Evolutionary conservation across 35 echinoderm and acorn worm genomes (phyloP).

Genomic region (Diadema setosum): DNA sequence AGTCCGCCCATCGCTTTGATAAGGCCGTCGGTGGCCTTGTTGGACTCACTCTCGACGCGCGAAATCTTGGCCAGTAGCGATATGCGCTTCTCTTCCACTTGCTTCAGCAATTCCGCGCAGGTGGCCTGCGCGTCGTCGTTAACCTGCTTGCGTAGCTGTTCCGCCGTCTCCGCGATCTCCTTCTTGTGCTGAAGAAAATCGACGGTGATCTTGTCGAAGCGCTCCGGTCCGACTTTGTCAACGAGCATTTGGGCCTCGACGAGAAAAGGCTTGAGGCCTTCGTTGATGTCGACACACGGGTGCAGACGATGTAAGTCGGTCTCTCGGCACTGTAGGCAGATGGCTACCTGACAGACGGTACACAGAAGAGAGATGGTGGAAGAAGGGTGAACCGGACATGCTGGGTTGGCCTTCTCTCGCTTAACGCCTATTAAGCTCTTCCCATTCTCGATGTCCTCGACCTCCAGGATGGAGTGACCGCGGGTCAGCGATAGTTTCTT

Average conservation of each 20-base stretch:
- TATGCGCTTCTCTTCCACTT: neutral
- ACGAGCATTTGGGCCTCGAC: neutral
- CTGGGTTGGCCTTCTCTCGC: neutral
- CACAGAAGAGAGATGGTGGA: neutral
- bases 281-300: neutral
- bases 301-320: neutral
- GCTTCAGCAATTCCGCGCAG: neutral
- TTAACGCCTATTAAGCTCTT: neutral
- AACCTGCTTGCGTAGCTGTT: neutral
- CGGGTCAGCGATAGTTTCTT: neutral
- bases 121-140: neutral
- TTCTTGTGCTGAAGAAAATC: neutral
- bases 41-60: neutral
- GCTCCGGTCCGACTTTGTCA: neutral
- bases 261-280: neutral
- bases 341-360: neutral
- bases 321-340: neutral
- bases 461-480: neutral
- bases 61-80: neutral
- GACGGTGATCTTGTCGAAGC: neutral
- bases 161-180: neutral
- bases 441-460: neutral
- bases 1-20: neutral
- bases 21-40: neutral
- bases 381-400: neutral